Base-by-base conservation (phyloP, 1,140 invertebrate species). In the Caenorhabditis brenneri region DNA sequence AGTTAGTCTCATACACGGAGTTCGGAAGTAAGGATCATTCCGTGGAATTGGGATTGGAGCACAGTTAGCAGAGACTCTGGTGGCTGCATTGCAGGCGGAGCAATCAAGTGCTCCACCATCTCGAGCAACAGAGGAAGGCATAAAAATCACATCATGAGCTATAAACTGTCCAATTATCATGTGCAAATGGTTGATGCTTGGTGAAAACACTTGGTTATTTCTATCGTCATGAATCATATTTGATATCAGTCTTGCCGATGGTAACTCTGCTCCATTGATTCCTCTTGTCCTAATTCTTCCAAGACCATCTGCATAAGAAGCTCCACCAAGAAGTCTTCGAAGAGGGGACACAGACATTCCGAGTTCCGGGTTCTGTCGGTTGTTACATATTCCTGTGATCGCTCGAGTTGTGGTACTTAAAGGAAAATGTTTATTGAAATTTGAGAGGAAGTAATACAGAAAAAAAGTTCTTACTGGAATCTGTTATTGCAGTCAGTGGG, bases 301-400 rank as follows among this genome's bases (percentile, higher is more conserved):
- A 19, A 85, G 19, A 33, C 84, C 84, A 78, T 85, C 80, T 5
- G 79, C 79, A 65, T 85, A 85, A 4, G 49, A 84, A 19, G 79
- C 60, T 46, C 10, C 48, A 2, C 79, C 84, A n/a, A 79, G 16
- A 24, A 85, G 29, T 74, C 84, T 15, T 24, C 79, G 39, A 1
- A 85, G 31, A 6, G 55, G 46, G 2, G 60, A 49, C 16, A 81
- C 51, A 16, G 84, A 58, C 6, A 49, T 78, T 2, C 95, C 96
- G 82, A 94, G 93, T 83, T 93, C 94, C 0, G 95, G 95, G 88
- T 95, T 95, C 7, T 94, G 93, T 6, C 96, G 91, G 90, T 97
- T 97, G 88, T 97, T 97, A 88, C 96, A 97, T 85, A 95, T 94
- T 6, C 95, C 96, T 0, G 94, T 95, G 46, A 94, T 93, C 0